Base-by-base conservation (phyloP, 1,140 invertebrate genomes). In the Aphelinus certus region DNA sequence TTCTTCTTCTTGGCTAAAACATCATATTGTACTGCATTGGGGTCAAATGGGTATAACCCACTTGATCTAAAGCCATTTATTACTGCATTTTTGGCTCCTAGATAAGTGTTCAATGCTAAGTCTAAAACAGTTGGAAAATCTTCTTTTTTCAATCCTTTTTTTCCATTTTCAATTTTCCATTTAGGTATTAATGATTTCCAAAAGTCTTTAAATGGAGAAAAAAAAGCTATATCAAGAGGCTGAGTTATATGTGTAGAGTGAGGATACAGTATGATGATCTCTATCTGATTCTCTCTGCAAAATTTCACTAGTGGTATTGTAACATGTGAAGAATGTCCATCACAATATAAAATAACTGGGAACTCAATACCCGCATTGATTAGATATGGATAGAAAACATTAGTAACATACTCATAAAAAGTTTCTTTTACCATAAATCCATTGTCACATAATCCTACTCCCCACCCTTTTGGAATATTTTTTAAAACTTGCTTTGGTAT, bases 1-100 rank as follows among this genome's bases (percentile, higher is more conserved):
- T 70, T 63, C 6, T 47, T 51, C 49, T 73, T 74, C 5, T 61
- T 45, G n/a, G 72, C 26, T 0, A 26, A 67, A 68, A 74, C 79
- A 60, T 64, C 69, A 57, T 75, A 83, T 64, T 84, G 76, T 7
- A 85, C 76, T 26, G 79, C 79, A 56, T 81, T 68, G n/a, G 78
- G 70, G 75, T 84, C 75, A 46, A 80, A 81, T n/a, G 82, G 82
- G 63, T 58, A 78, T 10, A 83, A 56, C 26, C 81, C 83, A 78
- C 76, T 78, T 60, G 57, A 73, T 79, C 67, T 66, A 76, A 85
- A 85, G n/a, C 80, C 83, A 79, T 81, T 83, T 61, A 73, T 69
- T 3, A 76, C 10, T n/a, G 83, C 73, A 26, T 71, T 79, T 61
- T 80, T 76, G 64, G 62, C 77, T 61, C 76, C 72, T 26, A 70